Conservation (phyloP, 2,113 vertebrate genomes). For the Sander lucioperca region DNA sequence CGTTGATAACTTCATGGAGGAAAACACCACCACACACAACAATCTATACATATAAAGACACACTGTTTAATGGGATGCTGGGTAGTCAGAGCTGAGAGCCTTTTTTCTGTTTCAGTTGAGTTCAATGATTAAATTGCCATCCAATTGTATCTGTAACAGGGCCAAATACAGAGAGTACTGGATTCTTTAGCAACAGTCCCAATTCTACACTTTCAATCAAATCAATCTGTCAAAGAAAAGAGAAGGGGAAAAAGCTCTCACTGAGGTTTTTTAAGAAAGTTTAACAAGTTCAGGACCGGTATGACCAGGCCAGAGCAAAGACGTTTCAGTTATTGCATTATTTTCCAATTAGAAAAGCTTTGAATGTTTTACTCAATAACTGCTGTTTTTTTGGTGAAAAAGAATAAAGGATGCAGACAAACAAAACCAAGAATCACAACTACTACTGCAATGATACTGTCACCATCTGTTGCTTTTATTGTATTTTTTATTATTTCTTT, state of each 20-base stretch:
- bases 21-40: slow-evolving; percentile 14
- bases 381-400: slow-evolving; percentile 72
- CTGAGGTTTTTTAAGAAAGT: background rate
- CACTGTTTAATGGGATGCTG: slow-evolving; percentile 18
- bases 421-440: slow-evolving; percentile 65
- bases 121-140: slow-evolving; percentile 15
- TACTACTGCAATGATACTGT: slow-evolving; percentile 75
- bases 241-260: background rate
- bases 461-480: slow-evolving; percentile 72
- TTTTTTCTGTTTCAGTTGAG: slow-evolving; percentile 17
- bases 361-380: slow-evolving; percentile 72
- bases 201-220: background rate
- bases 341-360: slow-evolving; percentile 61
- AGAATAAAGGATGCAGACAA: slow-evolving; percentile 62
- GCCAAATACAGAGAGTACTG: background rate
- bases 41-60: background rate
- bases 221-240: background rate
- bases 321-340: slow-evolving; percentile 47
- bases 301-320: slow-evolving; percentile 26
- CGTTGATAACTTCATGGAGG: slow-evolving; percentile 10
- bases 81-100: slow-evolving; percentile 9
- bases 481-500: slow-evolving; percentile 49
- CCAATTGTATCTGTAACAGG: background rate
- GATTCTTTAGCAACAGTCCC: background rate
- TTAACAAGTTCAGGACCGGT: background rate